Evolutionary conservation across 2,797 vertebrate genomes (phyloP), one percentile per base, ranked within the genome.

Genomic region (Mareca strepera): DNA sequence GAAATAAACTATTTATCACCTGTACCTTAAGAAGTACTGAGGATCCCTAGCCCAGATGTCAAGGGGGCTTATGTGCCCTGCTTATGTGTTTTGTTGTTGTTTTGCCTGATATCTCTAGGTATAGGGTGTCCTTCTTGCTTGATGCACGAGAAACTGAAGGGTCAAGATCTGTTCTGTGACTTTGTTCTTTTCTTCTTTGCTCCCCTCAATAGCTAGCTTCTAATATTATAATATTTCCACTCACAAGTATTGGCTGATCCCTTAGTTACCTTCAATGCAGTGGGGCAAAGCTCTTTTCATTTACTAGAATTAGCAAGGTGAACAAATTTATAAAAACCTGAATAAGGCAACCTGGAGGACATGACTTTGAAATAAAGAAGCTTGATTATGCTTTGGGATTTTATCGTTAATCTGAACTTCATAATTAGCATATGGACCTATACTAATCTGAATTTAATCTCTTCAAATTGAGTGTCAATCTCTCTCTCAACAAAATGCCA

Each of bases 361-460:
- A 60, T 78, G 63, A 62, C 12, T 89, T 83, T 64, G 77, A 88
- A 94, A 92, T 66, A 73, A 80, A 82, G 39, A n/a, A 78, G 9
- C 7, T 39, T 85, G n/a, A 72, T 73, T 93, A 76, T 62, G 15
- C 46, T 93, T 75, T 37, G 43, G 60, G 55, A 91, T 88, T 95
- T 93, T 55, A 46, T 72, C 82, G 75, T 67, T 86, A 90, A 90
- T 93, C 53, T 86, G 44, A 89, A 78, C 11, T 81, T 89, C 22
- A 69, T 92, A 91, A 91, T 95, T 87, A 94, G 9, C 9, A 53
- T 66, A 23, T 56, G 56, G 31, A 59, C 17, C 60, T 60, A 50
- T 6, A 62, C 11, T 92, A 90, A 94, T 85, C 82, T 88, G 86
- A 68, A 75, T 79, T 92, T 95, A 94, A 94, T 94, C 46, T 95